Evolutionary conservation across 2,797 vertebrate species (phyloP), one percentile per base, ranked within the genome.

Genomic region (Sebastiscus albofasciatus): DNA sequence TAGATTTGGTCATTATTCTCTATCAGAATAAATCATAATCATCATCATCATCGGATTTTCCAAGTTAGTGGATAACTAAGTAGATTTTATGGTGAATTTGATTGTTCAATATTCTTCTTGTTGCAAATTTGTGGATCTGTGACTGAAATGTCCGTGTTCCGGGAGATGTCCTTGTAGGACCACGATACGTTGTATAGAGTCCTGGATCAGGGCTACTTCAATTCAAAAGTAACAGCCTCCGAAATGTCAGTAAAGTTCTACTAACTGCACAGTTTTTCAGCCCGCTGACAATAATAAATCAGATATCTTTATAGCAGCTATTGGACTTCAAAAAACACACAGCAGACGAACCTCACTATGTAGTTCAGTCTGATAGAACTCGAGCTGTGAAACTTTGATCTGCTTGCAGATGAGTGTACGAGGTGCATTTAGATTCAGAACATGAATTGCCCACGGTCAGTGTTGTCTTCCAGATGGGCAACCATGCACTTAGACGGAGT

Each of bases 391-490:
- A 54, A 39, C 55, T 64, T 81, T 24, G 60, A 71, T 84, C 76
- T 29, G 20, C 73, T 46, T 18, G 36, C 39, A 46, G 65, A 75
- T 36, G 71, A 80, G 60, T 42, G 34, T 52, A 20, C 2, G n/a
- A 72, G 70, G 36, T 58, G 81, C 74, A 68, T 83, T 85, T 76
- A 62, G 27, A 86, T 82, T 77, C 69, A 75, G 82, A 81, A 29
- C 79, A 80, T n/a, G 62, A 60, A 58, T 73, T 5, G 76, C 86
- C 83, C 26, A 8, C 68, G 55, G 85, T 85, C 69, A 79, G 56
- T 8, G 46, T 75, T 73, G 64, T 75, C 70, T 80, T 86, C 84
- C 83, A 82, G 81, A 83, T 89, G 81, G 81, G 52, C 46, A 62
- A 31, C 69, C 62, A 24, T 80, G 77, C 10, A 8, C 69, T 14